phyloP scores from a whole-genome alignment of 1,140 invertebrate genomes.

The Chionoecetes opilio region DNA sequence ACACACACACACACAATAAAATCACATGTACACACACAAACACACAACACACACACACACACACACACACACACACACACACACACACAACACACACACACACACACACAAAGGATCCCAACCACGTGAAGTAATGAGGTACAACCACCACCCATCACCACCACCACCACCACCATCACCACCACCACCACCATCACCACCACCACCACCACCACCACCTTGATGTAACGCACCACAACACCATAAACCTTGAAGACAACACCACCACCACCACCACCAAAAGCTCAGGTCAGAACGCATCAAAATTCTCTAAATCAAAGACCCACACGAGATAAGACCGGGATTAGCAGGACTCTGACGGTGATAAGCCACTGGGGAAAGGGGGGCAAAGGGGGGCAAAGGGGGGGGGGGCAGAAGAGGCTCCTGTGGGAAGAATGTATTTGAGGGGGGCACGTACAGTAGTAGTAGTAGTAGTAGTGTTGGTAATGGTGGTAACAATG shows the following conservation, averaged over 20 bases:
- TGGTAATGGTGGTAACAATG: too few relatives aligned
- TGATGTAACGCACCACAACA: too few relatives aligned
- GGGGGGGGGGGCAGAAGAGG: not conserved
- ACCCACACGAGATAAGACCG: not conserved
- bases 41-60: slow-evolving; percentile 36
- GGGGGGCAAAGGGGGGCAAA: not conserved
- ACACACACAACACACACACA: slow-evolving; percentile 3
- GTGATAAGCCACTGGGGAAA: not conserved
- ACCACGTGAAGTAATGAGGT: too few relatives aligned
- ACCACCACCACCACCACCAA: slow-evolving; percentile 1
- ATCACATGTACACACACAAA: not conserved
- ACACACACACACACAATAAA: not conserved
- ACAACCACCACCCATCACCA: too few relatives aligned
- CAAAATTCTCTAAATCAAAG: slow-evolving; percentile 6
- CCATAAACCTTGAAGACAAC: not conserved
- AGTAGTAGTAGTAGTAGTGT: too few relatives aligned
- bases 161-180: not conserved
- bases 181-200: not conserved
- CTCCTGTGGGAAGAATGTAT: too few relatives aligned
- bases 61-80: slow-evolving; percentile 33
- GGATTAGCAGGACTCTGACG: not conserved
- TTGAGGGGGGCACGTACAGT: too few relatives aligned
- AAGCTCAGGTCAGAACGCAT: not conserved
- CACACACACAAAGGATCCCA: too few relatives aligned
- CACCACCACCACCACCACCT: slow-evolving; percentile 12